Evolutionary conservation across 2,888 invertebrate genomes (phyloP), one percentile per base, ranked within the genome.

Genomic region (Shargacucullia verbasci): DNA sequence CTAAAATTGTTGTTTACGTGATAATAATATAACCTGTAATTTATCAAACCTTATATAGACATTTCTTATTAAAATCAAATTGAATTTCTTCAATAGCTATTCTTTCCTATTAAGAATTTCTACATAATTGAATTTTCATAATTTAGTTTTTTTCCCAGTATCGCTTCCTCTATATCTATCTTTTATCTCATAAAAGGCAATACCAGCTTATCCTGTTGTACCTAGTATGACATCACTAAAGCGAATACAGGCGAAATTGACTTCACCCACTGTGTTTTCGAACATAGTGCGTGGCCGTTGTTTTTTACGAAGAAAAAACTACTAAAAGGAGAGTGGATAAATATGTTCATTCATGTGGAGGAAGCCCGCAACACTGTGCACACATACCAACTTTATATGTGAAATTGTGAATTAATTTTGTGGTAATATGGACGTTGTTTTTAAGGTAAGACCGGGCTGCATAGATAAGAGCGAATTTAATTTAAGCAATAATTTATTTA

Each of bases 211-310:
- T 88, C 88, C 85, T 83, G 82, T 70, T 77, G 54, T 79, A 64
- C 67, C 82, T 83, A 83, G 78, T 47, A 87, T 93, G 93, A 93
- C 92, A 86, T 93, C 93, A 93, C 74, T 73, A 48, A 39, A 75
- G 65, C 85, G 79, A 85, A 90, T 90, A 89, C 86, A 89, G 91
- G 84, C 84, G 88, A 90, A 91, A 90, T 91, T 88, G 84, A 87
- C 89, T 88, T 92, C 91, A 90, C 92, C 91, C 92, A 92, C 91
- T 79, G 79, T 78, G 64, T 85, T 71, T 61, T 58, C 40, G 57
- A 74, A 73, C 70, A 70, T 71, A 67, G 72, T 76, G 72, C 78
- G 68, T 76, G 72, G 72, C 78, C 72, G 79, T 79, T 80, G 81
- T 84, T 88, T 86, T 83, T 88, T 84, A 83, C 80, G 73, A 79